Base-by-base conservation (phyloP, 2,797 vertebrate species). In the Pangasius djambal region DNA sequence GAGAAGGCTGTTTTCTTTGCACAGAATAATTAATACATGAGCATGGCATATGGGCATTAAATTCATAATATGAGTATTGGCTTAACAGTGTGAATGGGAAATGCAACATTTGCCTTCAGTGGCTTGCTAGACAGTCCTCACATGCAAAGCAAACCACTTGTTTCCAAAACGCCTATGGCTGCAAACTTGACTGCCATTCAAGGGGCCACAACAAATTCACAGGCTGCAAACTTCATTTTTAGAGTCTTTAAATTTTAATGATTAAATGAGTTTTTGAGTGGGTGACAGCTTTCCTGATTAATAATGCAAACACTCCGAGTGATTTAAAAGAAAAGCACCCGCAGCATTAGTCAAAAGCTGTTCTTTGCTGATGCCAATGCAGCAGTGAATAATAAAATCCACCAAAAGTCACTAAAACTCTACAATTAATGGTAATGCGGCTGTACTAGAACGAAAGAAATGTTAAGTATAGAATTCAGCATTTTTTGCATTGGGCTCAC, bases 241-340 rank as follows among this genome's bases (percentile, higher is more conserved):
- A 89, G 91, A 89, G 89, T 93, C 93, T 96, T 93, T 94, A 96
- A 95, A 94, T 95, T 94, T 96, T 95, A 95, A 95, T 95, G 92
- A 93, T 93, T 92, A 77, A 93, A 95, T 95, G 93, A 95, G 94
- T 95, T 83, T 69, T 88, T 57, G 94, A 93, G 91, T 93, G 92
- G 92, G 91, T 92, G 92, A 92, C 92, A 93, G 92, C 90, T 89
- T 90, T 91, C 5, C 65, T 82, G 86, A 92, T 95, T 91, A 95
- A 94, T 95, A 93, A 88, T 89, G 94, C 94, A 89, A 89, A 85
- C 81, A 79, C 20, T 31, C 6, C 5, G 61, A 69, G 83, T 74
- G 40, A 85, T 79, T 55, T 2, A 83, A 88, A 85, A 69, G 40
- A 72, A 74, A 88, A 15, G 12, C 78, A 83, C 59, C 83, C 7